phyloP scores from a whole-genome alignment of 2,888 invertebrate genomes.

The Euproctis similis region DNA sequence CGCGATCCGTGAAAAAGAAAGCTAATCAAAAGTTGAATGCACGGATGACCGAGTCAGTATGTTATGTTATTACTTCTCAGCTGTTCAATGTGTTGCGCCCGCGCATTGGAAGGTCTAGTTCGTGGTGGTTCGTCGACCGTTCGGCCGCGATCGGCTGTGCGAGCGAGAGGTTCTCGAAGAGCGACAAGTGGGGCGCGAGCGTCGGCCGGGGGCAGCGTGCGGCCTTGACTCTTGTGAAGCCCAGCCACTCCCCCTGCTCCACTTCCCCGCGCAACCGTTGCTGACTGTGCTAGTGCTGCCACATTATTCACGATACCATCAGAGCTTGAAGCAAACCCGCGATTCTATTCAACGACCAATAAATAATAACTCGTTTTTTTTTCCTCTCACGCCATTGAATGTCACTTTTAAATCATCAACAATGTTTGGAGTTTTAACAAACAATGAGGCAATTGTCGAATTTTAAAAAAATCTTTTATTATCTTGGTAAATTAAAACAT shows the following conservation, averaged over 20 bases:
- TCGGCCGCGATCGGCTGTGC: slow-evolving; percentile 46
- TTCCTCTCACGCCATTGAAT: slow-evolving; percentile 71
- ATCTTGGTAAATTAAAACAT: too few relatives aligned
- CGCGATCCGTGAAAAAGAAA: slow-evolving; percentile 66
- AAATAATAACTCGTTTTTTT: slow-evolving; percentile 75
- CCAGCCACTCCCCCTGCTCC: slow-evolving; percentile 32
- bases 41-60: slow-evolving; percentile 76
- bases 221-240: slow-evolving; percentile 80
- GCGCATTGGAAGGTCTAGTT: slow-evolving; percentile 74
- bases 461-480: too few relatives aligned
- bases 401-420: too few relatives aligned
- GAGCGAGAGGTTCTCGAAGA: slow-evolving; percentile 52
- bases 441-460: too few relatives aligned
- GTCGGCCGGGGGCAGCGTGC: slow-evolving; percentile 86
- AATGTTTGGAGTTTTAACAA: too few relatives aligned
- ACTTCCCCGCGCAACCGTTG: slow-evolving; percentile 33
- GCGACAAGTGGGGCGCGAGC: slow-evolving; percentile 78
- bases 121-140: slow-evolving; percentile 49
- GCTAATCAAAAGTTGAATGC: slow-evolving; percentile 75
- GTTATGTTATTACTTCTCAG: slow-evolving; percentile 74
- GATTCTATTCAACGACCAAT: slow-evolving; percentile 68
- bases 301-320: slow-evolving; percentile 75
- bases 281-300: too few relatives aligned
- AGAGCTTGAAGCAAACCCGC: slow-evolving; percentile 66
- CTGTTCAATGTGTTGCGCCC: slow-evolving; percentile 67